These are phyloP conservation scores for Harmothoe impar DNA, from an alignment of 2,888 invertebrate genomes.

Conservation along the genomic window DNA sequence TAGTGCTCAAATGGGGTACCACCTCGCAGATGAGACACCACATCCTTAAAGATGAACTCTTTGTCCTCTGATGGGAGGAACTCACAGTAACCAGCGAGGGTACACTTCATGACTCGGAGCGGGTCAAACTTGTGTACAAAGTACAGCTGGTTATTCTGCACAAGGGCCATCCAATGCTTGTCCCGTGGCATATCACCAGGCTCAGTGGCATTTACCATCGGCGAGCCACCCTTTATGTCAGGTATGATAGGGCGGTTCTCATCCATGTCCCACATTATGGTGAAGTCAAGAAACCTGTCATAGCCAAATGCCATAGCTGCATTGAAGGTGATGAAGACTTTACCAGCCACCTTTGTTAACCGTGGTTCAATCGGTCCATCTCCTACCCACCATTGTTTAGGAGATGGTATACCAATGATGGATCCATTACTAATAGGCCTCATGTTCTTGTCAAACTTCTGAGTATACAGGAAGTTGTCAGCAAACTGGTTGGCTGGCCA, in stretches of 20 bases:
- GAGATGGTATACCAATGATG: conserved; percentile 72
- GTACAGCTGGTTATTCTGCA: conserved; percentile 68
- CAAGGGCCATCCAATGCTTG: conserved; percentile 74
- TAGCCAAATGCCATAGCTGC: conserved; percentile 72
- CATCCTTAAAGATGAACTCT: conserved; percentile 71
- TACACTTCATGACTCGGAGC: conserved; percentile 71
- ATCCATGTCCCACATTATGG: conserved; percentile 72
- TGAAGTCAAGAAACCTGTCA: conserved; percentile 70
- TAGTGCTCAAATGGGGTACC: conserved; percentile 74
- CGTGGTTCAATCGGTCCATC: conserved; percentile 74
- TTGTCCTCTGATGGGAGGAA: conserved; percentile 69
- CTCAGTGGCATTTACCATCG: conserved; percentile 72
- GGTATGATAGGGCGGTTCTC: conserved; percentile 72
- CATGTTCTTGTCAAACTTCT: conserved; percentile 72
- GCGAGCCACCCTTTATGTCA: conserved; percentile 72
- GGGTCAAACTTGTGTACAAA: conserved; percentile 75
- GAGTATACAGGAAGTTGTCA: conserved; percentile 75
- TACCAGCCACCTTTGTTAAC: conserved; percentile 67
- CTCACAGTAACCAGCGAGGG: conserved; percentile 69
- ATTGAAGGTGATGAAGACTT: conserved; percentile 72
- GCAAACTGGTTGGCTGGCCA: conserved; percentile 74
- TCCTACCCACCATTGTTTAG: conserved; percentile 74
- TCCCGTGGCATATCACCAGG: conserved; percentile 73
- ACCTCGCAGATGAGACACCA: conserved; percentile 72
- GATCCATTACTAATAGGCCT: conserved; percentile 71